Conservation (phyloP, 2,888 invertebrate species). For the Raillietiella orientalis region DNA sequence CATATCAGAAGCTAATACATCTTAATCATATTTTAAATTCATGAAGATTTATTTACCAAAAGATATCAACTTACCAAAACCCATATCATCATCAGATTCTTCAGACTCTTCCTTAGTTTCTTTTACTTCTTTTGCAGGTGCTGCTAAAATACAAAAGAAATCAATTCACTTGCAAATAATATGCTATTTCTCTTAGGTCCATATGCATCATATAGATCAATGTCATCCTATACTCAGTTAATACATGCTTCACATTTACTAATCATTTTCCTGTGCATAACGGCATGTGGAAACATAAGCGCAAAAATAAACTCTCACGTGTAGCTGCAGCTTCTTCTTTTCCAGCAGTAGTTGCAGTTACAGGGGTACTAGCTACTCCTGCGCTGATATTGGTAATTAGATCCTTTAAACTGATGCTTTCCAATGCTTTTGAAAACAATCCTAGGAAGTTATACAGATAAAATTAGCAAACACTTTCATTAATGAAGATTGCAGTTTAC, state of each 20-base stretch:
- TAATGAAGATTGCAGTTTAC: not conserved
- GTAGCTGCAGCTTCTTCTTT: slow-evolving; percentile 15
- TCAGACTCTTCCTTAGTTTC: slow-evolving; percentile 9
- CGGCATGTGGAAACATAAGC: too few relatives aligned
- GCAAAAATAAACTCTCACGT: too few relatives aligned
- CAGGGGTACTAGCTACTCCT: slow-evolving; percentile 54
- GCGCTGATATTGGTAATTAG: slow-evolving; percentile 75
- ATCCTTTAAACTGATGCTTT: slow-evolving; percentile 71
- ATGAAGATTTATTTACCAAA: too few relatives aligned
- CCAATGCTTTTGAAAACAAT: slow-evolving; percentile 82
- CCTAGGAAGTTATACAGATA: slow-evolving; percentile 8
- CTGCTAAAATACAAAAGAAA: slow-evolving; percentile 4
- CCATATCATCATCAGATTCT: slow-evolving; percentile 10
- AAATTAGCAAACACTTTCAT: slow-evolving; percentile 1
- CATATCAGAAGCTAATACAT: too few relatives aligned
- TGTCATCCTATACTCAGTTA: too few relatives aligned
- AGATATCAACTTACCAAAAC: slow-evolving; percentile 9
- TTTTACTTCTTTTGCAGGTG: slow-evolving; percentile 8
- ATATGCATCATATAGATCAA: too few relatives aligned
- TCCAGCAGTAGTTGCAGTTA: slow-evolving; percentile 16
- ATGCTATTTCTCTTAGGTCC: too few relatives aligned
- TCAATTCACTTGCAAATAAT: too few relatives aligned
- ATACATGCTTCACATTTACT: too few relatives aligned
- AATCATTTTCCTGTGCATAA: too few relatives aligned
- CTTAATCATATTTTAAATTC: too few relatives aligned